Evolutionary conservation across 1,140 invertebrate species (phyloP), one percentile per base, ranked within the genome.

Genomic region (Drosophila bocqueti): DNA sequence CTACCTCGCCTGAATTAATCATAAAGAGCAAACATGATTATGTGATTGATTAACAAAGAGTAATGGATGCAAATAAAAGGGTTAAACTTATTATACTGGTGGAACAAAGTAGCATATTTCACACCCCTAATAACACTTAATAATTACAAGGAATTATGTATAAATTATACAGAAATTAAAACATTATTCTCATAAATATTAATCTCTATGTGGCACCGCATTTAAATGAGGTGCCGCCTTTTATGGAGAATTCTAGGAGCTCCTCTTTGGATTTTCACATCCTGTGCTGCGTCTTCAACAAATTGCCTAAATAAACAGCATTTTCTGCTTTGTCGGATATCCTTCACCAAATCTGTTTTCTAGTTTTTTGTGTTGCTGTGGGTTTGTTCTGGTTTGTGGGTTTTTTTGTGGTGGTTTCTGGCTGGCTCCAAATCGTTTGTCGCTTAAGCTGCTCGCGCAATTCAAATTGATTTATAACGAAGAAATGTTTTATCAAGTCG

Each of bases 401-500:
- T 58, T 43, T 68, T 68, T 46, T 34, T n/a, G 29, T 42, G 24
- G 24, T 34, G 38, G 16, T 60, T 38, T 54, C 31, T 57, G 55
- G 16, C 11, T 76, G 58, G 34, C 68, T 73, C 46, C 55, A 61
- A 81, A 76, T 71, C 72, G 79, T 76, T 81, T 81, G 78, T 76
- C 76, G 63, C 66, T 83, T 76, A 65, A 66, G 81, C 71, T 79
- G 59, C 54, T 72, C 67, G 77, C 76, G 76, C 76, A 76, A 80
- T 72, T 84, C 66, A 84, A 84, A 84, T 84, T 84, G 81, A 84
- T 84, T 84, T 84, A 83, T 72, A 73, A 72, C 76, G 49, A 47
- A 58, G 63, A 79, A 79, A 76, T 71, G 64, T 76, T 67, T 62
- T 66, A 81, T 61, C 59, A 68, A 80, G 76, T 76, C 65, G 62